These are phyloP conservation scores for Sebastes wilsoni DNA, from an alignment of 2,797 vertebrate species.

Conservation along the genomic window DNA sequence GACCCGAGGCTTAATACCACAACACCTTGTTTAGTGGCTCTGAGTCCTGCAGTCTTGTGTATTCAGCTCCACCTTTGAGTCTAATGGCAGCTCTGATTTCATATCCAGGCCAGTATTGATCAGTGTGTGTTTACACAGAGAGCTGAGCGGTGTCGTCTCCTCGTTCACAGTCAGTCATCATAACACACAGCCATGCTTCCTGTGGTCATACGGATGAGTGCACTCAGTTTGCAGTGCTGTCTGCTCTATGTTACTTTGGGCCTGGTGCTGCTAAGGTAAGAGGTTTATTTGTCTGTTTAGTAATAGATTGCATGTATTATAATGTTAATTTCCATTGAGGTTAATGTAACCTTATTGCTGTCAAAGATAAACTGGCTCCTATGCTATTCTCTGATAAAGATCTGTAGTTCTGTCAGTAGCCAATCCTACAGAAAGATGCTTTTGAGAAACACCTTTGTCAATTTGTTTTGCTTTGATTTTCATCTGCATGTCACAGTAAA, in stretches of 20 bases:
- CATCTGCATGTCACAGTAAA: slow-evolving; percentile 43
- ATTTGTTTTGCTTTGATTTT: slow-evolving; percentile 2
- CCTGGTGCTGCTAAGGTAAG: slow-evolving; percentile 68
- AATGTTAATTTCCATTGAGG: not conserved
- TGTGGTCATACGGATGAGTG: slow-evolving; percentile 10
- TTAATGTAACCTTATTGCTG: not conserved
- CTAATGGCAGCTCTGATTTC: slow-evolving; percentile 45
- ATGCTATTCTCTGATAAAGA: not conserved
- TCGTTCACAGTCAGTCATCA: slow-evolving; percentile 19
- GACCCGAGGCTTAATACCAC: not conserved
- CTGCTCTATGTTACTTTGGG: slow-evolving; percentile 33
- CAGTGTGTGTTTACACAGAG: slow-evolving; percentile 59
- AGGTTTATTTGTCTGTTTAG: not conserved
- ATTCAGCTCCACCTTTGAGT: slow-evolving; percentile 17
- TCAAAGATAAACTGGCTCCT: not conserved
- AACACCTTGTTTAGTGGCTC: not conserved
- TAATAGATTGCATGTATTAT: not conserved
- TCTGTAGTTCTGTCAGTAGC: not conserved
- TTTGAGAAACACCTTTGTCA: not conserved
- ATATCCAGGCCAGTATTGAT: slow-evolving; percentile 64
- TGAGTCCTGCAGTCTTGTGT: not conserved
- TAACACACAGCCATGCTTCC: slow-evolving; percentile 57
- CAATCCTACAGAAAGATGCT: not conserved
- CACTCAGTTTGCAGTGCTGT: not conserved
- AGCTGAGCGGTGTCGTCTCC: slow-evolving; percentile 22